Evolutionary conservation across 92 coral and sea anemone genomes (phyloP), one percentile per base, ranked within the genome.

Genomic region (Actinernus sp.): DNA sequence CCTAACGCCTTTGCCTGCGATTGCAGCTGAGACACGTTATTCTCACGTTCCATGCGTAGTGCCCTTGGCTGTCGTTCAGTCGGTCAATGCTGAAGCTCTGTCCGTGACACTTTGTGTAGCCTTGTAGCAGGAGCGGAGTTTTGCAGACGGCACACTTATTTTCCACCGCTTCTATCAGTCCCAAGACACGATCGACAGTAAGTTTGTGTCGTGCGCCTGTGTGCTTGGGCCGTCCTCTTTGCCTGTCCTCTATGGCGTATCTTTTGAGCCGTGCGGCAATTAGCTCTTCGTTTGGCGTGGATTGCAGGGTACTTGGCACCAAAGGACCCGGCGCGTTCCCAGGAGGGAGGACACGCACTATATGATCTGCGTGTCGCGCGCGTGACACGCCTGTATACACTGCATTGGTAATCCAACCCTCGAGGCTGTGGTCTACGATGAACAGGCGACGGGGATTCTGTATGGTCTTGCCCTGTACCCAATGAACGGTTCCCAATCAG

Each of bases 351-450:
- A 63, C 74, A 1, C 74, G 55, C 39, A 63, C 56, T 24, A 63
- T 20, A 30, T 74, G 74, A 19, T 53, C 73, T 2, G 60, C 36
- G 40, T 25, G 32, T 18, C 82, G 56, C 49, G 37, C 56, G 5
- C 82, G 53, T 1, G 57, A 37, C 9, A 74, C 46, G 0, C 61
- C 74, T 18, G 82, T 63, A 22, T 74, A 74, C 0, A 74, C 82
- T 0, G 82, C 82, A 10, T 74, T 74, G 39, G 44, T 25, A 26
- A 74, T 56, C 82, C 82, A 74, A 8, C 82, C 57, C 40, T 47
- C 11, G 16, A 74, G 65, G 27, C 57, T 37, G 43, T 74, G 82
- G 65, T 62, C 68, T 19, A 63, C 65, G 55, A 74, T 50, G n/a
- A 41, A 74, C 11, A 74, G 56, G 3, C 54, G 68, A 27, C 61